Evolutionary conservation across 2,888 invertebrate genomes (phyloP).

Genomic region (Zootermopsis nevadensis): DNA sequence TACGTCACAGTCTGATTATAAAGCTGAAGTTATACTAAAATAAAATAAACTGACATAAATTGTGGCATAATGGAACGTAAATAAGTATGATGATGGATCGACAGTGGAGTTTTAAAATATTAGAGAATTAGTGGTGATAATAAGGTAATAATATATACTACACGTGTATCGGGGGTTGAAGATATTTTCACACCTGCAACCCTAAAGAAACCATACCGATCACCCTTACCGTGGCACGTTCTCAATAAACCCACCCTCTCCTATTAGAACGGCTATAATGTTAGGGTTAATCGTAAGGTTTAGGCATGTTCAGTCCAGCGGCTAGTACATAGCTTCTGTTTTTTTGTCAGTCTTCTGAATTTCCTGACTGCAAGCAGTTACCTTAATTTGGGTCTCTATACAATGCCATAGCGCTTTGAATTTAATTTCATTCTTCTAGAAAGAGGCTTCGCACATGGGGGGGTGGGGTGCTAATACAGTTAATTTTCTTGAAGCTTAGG

Average conservation of each 20-base stretch:
- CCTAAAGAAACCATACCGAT: neutral
- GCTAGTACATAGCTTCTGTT: neutral
- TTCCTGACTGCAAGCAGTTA: neutral
- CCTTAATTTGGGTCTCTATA: neutral
- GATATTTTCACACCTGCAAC: constrained; percentile 38
- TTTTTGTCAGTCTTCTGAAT: neutral
- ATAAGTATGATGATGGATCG: neutral
- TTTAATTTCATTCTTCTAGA: neutral
- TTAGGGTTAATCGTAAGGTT: neutral
- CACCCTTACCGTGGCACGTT: constrained; percentile 3
- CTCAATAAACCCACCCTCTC: neutral
- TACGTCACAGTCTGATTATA: neutral
- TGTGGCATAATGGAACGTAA: constrained; percentile 39
- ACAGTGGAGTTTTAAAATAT: constrained; percentile 34
- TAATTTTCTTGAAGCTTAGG: constrained; percentile 11
- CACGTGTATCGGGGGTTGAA: constrained; percentile 3
- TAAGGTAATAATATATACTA: constrained; percentile 39
- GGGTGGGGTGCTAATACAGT: constrained; percentile 4
- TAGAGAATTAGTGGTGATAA: constrained; percentile 33
- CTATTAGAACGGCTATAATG: neutral
- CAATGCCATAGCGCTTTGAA: neutral
- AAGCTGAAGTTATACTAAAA: neutral
- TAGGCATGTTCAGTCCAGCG: neutral
- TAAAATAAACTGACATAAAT: constrained; percentile 29
- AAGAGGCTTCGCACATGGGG: neutral